Conservation (phyloP, 2,113 vertebrate genomes). For the Gopherus evgoodei region DNA sequence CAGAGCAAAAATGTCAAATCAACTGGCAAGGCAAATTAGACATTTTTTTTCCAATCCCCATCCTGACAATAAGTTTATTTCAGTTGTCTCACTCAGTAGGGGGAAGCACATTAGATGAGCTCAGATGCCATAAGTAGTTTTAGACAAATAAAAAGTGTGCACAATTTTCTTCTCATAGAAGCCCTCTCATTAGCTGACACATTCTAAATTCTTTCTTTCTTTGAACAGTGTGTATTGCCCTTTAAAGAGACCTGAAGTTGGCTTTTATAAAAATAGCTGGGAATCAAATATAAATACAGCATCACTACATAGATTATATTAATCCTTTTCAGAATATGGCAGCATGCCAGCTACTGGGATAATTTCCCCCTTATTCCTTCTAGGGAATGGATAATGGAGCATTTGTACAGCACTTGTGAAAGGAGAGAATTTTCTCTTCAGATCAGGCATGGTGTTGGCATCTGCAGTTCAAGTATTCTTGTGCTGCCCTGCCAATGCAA, state of each 20-base stretch:
- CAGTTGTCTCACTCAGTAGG: not conserved
- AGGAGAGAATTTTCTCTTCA: constrained; percentile 38
- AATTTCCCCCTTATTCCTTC: constrained; percentile 53
- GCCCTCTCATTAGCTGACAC: not conserved
- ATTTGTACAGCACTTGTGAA: constrained; percentile 37
- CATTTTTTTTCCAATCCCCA: not conserved
- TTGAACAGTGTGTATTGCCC: fast-evolving
- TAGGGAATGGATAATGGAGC: constrained; percentile 30
- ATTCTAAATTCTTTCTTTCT: not conserved
- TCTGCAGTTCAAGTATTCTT: not conserved
- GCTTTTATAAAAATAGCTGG: not conserved
- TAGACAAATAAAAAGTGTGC: not conserved
- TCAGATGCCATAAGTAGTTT: not conserved
- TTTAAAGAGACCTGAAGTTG: not conserved
- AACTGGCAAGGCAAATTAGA: not conserved
- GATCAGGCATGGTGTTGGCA: not conserved
- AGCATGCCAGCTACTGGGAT: not conserved
- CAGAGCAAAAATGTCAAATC: constrained; percentile 9
- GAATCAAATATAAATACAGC: not conserved
- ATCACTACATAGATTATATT: not conserved
- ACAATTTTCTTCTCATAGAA: not conserved
- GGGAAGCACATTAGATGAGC: not conserved
- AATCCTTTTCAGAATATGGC: constrained; percentile 8
- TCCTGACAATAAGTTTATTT: not conserved
- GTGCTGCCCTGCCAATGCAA: constrained; percentile 14